Percentiles rank a stretch among this genome's conserved stretches.
Evolutionary conservation across 2,888 invertebrate genomes (phyloP).

Genomic region (Epinotia bilunana): DNA sequence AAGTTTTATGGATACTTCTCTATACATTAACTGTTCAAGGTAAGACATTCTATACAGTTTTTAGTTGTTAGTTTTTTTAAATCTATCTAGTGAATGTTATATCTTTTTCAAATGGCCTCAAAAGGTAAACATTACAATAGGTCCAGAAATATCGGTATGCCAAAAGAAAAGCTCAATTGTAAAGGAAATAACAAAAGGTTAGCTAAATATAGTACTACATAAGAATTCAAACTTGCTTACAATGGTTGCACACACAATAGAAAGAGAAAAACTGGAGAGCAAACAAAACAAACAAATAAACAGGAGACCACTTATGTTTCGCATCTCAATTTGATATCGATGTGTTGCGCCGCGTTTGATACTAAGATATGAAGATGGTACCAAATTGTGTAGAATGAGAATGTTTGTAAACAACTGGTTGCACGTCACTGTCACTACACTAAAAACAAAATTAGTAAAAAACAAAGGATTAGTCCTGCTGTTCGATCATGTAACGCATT

Average conservation of each 20-base stretch:
- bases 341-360: neutral
- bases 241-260: too few relatives aligned
- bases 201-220: neutral
- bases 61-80: neutral
- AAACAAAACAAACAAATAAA: neutral
- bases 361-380: too few relatives aligned
- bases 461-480: too few relatives aligned
- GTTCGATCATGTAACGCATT: too few relatives aligned
- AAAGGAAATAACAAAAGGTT: neutral
- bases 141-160: neutral
- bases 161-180: neutral
- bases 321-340: neutral
- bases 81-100: neutral
- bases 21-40: slow-evolving; percentile 31
- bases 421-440: too few relatives aligned
- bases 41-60: slow-evolving; percentile 9
- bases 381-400: too few relatives aligned
- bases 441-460: too few relatives aligned
- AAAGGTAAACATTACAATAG: neutral
- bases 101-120: neutral
- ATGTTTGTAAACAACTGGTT: too few relatives aligned
- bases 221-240: too few relatives aligned
- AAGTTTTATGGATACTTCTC: slow-evolving; percentile 38
- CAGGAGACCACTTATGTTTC: neutral
- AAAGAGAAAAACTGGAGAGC: too few relatives aligned